These are phyloP conservation scores for Morone chrysops DNA, from an alignment of 2,113 vertebrate genomes.

Conservation along the genomic window DNA sequence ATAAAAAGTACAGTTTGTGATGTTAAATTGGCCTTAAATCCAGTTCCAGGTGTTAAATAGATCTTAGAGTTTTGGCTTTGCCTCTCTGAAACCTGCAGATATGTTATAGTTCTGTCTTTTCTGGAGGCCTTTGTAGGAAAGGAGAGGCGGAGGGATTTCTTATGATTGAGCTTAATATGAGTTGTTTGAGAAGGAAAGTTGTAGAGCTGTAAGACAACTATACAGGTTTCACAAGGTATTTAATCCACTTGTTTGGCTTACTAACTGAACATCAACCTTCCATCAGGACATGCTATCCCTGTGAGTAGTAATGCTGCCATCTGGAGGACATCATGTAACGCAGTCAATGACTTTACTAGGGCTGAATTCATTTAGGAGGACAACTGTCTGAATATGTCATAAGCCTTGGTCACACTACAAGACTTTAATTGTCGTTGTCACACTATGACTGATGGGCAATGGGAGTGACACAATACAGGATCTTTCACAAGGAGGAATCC, in stretches of 20 bases:
- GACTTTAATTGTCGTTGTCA: too few species aligned
- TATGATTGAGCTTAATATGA: not conserved
- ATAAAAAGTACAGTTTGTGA: too few species aligned
- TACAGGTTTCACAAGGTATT: not conserved
- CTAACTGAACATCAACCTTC: not conserved
- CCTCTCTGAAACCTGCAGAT: not conserved
- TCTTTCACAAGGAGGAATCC: too few species aligned
- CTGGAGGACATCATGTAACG: slow-evolving; percentile 16
- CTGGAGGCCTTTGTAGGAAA: not conserved
- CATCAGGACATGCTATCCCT: not conserved
- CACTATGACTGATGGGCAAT: too few species aligned
- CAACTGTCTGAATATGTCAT: too few species aligned
- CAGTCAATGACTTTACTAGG: not conserved
- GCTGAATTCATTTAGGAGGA: too few species aligned
- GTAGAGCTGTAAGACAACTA: not conserved
- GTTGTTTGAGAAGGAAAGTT: not conserved
- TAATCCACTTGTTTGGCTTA: not conserved
- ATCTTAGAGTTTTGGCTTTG: too few species aligned
- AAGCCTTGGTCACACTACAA: too few species aligned
- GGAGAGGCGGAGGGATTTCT: not conserved
- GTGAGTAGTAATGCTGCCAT: slow-evolving; percentile 25
- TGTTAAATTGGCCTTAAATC: too few species aligned
- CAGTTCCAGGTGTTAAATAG: not conserved
- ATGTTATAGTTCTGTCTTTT: not conserved
- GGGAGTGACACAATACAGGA: too few species aligned